phyloP scores from a whole-genome alignment of 2,797 vertebrate genomes.

The Xenopus petersii region DNA sequence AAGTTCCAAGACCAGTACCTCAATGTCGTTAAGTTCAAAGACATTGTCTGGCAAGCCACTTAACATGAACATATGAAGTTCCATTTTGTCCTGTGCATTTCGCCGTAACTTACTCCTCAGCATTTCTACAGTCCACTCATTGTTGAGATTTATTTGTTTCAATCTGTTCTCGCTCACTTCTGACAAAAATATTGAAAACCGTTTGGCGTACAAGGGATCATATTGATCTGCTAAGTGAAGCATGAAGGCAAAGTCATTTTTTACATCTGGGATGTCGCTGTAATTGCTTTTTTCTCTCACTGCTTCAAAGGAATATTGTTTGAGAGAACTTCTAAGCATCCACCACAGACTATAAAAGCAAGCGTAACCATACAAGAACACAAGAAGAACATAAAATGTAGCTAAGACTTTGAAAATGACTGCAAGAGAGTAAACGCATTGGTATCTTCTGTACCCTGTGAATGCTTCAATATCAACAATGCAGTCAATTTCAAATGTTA shows the following conservation, averaged over 20 bases:
- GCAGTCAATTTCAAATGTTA: slow-evolving; percentile 76
- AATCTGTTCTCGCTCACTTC: slow-evolving; percentile 77
- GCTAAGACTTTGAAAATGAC: slow-evolving; percentile 76
- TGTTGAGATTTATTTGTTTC: slow-evolving; percentile 76
- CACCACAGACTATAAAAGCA: slow-evolving; percentile 76
- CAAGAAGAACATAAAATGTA: slow-evolving; percentile 72
- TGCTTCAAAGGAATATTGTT: slow-evolving; percentile 77
- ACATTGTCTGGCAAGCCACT: slow-evolving; percentile 74
- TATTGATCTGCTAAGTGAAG: slow-evolving; percentile 77
- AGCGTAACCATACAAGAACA: slow-evolving; percentile 72
- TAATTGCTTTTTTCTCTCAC: slow-evolving; percentile 75
- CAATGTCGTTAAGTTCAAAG: slow-evolving; percentile 74
- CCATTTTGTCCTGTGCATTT: slow-evolving; percentile 70
- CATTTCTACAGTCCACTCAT: slow-evolving; percentile 75
- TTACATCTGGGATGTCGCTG: slow-evolving; percentile 76
- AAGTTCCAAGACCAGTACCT: slow-evolving; percentile 74
- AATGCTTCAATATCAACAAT: slow-evolving; percentile 70
- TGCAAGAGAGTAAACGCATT: slow-evolving; percentile 74
- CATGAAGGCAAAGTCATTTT: slow-evolving; percentile 80
- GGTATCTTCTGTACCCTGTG: slow-evolving; percentile 75
- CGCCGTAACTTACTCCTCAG: slow-evolving; percentile 69
- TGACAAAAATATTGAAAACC: slow-evolving; percentile 77
- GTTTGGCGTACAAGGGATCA: slow-evolving; percentile 74
- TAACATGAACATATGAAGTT: slow-evolving; percentile 75
- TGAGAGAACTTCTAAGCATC: slow-evolving; percentile 76